These are phyloP conservation scores for Sebastes vulpes DNA, from an alignment of 2,797 vertebrate species.

Conservation along the genomic window DNA sequence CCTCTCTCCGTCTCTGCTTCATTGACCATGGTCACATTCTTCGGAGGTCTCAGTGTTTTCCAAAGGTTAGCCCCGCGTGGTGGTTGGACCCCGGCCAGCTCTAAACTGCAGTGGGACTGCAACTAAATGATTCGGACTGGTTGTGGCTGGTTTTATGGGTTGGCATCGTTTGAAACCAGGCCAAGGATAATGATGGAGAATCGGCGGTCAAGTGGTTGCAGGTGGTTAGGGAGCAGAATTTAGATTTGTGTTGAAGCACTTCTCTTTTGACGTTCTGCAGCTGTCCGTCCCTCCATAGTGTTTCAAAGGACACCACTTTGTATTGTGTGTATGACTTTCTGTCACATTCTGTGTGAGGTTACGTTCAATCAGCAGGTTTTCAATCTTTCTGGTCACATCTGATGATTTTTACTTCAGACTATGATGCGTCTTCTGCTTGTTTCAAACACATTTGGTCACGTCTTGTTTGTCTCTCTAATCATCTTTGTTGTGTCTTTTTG, in stretches of 20 bases:
- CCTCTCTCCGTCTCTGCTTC: conserved; percentile 57
- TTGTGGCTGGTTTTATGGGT: conserved; percentile 67
- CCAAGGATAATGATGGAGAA: conserved; percentile 74
- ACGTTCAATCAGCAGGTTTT: neutral
- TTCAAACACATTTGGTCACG: conserved; percentile 5
- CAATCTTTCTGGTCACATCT: neutral
- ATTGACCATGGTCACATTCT: conserved; percentile 82
- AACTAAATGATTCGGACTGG: conserved; percentile 61
- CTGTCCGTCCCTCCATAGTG: neutral
- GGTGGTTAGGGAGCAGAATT: conserved; percentile 73
- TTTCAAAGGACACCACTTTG: conserved; percentile 19
- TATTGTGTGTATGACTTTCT: neutral
- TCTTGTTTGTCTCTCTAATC: conserved; percentile 5
- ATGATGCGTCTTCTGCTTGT: neutral
- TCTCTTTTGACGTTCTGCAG: conserved; percentile 34
- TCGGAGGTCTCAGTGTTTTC: conserved; percentile 81
- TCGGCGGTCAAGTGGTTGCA: conserved; percentile 75
- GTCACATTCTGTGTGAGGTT: neutral
- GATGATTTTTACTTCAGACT: neutral
- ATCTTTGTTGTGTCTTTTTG: neutral
- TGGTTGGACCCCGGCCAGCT: conserved; percentile 72
- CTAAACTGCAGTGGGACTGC: conserved; percentile 60
- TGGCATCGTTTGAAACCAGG: conserved; percentile 70
- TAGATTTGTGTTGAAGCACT: conserved; percentile 48
- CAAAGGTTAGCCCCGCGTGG: conserved; percentile 77